A percentile compares a stretch with the other conserved stretches of the same genome.
These are phyloP conservation scores for Cuniculus paca DNA, from an alignment of 2,797 vertebrate genomes.

Conservation along the genomic window DNA sequence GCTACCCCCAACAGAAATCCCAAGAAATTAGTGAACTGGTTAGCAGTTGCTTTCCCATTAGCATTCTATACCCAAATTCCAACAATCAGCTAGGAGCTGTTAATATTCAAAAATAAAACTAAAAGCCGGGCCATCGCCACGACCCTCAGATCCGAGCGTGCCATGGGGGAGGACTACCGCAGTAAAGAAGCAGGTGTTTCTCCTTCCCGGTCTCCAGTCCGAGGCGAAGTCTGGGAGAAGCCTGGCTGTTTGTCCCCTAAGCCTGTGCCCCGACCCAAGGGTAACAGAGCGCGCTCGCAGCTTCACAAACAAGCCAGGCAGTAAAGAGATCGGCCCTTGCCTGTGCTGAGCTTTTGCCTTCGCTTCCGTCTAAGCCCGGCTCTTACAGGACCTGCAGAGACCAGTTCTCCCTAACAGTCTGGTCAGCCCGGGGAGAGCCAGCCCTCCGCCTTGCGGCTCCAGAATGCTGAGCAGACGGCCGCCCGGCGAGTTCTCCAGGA, in stretches of 20 bases:
- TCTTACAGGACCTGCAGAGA: neutral
- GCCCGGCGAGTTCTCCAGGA: conserved; percentile 64
- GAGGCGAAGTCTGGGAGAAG: neutral
- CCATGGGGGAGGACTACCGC: neutral
- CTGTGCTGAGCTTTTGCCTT: neutral
- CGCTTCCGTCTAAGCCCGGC: neutral
- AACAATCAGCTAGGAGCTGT: neutral
- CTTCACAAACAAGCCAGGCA: neutral
- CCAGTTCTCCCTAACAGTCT: too few species aligned
- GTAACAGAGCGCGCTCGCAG: neutral
- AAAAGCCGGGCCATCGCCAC: neutral
- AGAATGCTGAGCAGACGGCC: too few species aligned
- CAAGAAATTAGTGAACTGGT: neutral
- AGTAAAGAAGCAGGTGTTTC: neutral
- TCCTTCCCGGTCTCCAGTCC: neutral
- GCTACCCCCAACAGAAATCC: neutral
- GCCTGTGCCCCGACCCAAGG: neutral
- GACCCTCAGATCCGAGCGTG: neutral
- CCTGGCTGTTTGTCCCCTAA: neutral
- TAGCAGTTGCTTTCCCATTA: conserved; percentile 8
- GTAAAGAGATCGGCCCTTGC: neutral
- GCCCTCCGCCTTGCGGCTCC: neutral
- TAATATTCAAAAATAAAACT: conserved; percentile 21
- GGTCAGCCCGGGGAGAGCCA: neutral
- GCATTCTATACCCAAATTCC: neutral